Evolutionary conservation across 2,113 vertebrate species (phyloP), one percentile per base, ranked within the genome.

Genomic region (Nematolebias whitei): DNA sequence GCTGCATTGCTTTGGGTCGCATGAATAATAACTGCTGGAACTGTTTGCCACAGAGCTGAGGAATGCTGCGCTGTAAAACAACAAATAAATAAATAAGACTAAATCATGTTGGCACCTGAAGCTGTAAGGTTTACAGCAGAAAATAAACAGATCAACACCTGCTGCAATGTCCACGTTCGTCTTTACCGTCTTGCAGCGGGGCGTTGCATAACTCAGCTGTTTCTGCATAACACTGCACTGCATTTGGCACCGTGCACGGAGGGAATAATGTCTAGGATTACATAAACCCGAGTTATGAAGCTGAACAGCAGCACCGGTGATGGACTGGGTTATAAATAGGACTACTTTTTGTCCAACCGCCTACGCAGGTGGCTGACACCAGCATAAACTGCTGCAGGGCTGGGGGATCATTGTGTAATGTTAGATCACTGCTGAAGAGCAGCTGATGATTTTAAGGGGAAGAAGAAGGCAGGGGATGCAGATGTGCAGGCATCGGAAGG

Each of bases 291-390:
- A 63, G 81, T 56, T 74, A 53, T 22, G 63, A 5, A 76, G 76
- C 72, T 78, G 63, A 69, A 48, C 74, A 70, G 62, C 68, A 56
- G 67, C 72, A 51, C 19, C 71, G 43, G 74, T 38, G 73, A 79
- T 74, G 74, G 85, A 80, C 43, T 7, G 0, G 61, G 66, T 73
- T 91, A 87, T 80, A 87, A 87, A 89, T 87, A 89, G 83, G 52
- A 26, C 55, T 77, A 18, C 56, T 74, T 80, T 80, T 78, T 68
- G 68, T 80, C 75, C 50, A 32, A 1, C 67, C 44, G 74, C 88
- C 89, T 81, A 85, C 85, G 70, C 84, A 76, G 83, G 88, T 85
- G 70, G 77, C 63, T 70, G 74, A 82, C 83, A 84, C 85, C 76
- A 75, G 73, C 82, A 64, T 48, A 59, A 73, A 62, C 41, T 53